Conservation (phyloP, 1,140 invertebrate species). For the Hermatobates lingyangjiaoensis region DNA sequence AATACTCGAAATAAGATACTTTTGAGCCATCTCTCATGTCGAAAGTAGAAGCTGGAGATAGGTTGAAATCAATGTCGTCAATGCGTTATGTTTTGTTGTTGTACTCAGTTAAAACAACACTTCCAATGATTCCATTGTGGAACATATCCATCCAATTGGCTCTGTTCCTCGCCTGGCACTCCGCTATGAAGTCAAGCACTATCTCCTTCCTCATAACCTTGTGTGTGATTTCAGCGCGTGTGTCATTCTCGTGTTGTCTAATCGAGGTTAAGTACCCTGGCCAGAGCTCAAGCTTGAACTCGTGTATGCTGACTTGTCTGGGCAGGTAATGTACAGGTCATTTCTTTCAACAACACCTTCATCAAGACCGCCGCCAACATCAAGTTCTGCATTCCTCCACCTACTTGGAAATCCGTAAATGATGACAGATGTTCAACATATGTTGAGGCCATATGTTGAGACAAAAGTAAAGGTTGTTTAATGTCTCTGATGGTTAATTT, state of each 20-base stretch:
- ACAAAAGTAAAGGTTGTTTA: too few relatives aligned
- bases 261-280: too few relatives aligned
- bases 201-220: constrained; percentile 36
- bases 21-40: too few relatives aligned
- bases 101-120: constrained; percentile 60
- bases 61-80: constrained; percentile 60
- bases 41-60: too few relatives aligned
- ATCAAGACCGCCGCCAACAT: constrained; percentile 17
- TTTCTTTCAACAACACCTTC: constrained; percentile 1
- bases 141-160: constrained; percentile 11
- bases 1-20: constrained; percentile 63
- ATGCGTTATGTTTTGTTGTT: constrained; percentile 58
- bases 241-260: too few relatives aligned
- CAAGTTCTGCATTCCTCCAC: constrained; percentile 38
- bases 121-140: constrained; percentile 6
- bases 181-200: constrained; percentile 27
- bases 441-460: too few relatives aligned
- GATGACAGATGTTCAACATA: too few relatives aligned
- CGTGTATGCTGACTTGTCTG: constrained; percentile 48
- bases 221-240: too few relatives aligned
- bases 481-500: too few relatives aligned
- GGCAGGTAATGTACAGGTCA: constrained; percentile 58
- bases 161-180: too few relatives aligned
- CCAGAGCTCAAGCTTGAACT: constrained; percentile 54
- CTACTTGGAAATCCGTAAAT: too few relatives aligned